Conservation (phyloP, 2,888 invertebrate genomes). For the Eupithecia dodoneata region DNA sequence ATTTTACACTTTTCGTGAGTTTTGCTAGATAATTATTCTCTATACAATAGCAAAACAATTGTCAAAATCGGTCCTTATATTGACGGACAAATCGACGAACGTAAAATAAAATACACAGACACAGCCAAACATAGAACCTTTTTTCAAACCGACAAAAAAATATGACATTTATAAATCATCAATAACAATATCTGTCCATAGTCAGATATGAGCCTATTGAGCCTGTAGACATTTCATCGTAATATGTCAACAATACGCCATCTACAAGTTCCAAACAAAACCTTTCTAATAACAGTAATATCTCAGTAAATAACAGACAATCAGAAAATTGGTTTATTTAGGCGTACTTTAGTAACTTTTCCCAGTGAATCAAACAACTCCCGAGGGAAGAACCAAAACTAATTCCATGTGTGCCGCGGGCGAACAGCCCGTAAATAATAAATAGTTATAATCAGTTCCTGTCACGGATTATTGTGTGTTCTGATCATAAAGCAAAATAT, state of each 20-base stretch:
- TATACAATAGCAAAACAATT: too few relatives aligned
- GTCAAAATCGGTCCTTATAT: too few relatives aligned
- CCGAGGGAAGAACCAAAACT: slow-evolving; percentile 32
- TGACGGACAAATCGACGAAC: too few relatives aligned
- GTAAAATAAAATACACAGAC: too few relatives aligned
- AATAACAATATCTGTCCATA: neutral
- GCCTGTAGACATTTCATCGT: neutral
- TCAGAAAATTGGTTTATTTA: slow-evolving; percentile 31
- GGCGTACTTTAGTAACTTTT: slow-evolving; percentile 29
- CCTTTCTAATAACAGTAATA: slow-evolving; percentile 19
- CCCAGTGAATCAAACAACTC: slow-evolving; percentile 34
- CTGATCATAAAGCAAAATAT: slow-evolving; percentile 34
- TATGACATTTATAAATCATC: neutral
- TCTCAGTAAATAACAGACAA: slow-evolving; percentile 23
- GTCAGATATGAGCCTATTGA: neutral
- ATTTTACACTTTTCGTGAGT: too few relatives aligned
- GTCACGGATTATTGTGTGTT: slow-evolving; percentile 31
- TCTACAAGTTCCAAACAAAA: neutral
- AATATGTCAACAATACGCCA: neutral
- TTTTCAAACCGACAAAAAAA: too few relatives aligned
- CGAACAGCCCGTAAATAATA: slow-evolving; percentile 32
- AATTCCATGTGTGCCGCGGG: slow-evolving; percentile 36
- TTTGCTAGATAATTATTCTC: too few relatives aligned
- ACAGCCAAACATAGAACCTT: too few relatives aligned
- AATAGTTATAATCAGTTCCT: slow-evolving; percentile 39